These are phyloP conservation scores for Erethizon dorsatum DNA, from an alignment of 2,797 vertebrate genomes.

Conservation along the genomic window DNA sequence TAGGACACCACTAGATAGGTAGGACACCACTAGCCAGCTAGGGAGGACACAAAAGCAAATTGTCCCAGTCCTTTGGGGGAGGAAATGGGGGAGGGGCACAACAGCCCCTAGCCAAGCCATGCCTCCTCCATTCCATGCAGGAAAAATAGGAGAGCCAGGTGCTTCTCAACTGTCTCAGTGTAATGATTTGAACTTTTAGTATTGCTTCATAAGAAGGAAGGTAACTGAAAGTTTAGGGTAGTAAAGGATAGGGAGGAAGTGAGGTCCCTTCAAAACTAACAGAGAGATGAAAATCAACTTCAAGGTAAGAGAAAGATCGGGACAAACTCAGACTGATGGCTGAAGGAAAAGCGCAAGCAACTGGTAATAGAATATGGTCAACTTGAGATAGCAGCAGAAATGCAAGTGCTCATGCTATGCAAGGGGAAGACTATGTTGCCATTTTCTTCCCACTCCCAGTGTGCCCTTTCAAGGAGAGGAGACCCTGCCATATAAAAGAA, in stretches of 20 bases:
- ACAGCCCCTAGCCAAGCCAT: neutral
- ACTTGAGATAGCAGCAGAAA: neutral
- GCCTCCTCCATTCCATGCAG: neutral
- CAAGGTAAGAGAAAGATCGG: neutral
- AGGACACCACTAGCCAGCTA: neutral
- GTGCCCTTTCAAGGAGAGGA: slow-evolving; percentile 85
- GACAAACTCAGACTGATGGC: neutral
- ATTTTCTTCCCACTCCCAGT: neutral
- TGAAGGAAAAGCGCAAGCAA: neutral
- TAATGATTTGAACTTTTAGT: neutral
- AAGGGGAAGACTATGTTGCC: fast-evolving
- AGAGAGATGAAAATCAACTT: neutral
- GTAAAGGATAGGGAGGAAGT: neutral
- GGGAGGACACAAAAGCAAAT: neutral
- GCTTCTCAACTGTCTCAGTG: neutral
- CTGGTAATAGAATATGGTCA: neutral
- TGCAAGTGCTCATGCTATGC: fast-evolving
- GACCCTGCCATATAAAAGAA: slow-evolving; percentile 88
- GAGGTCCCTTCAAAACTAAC: neutral
- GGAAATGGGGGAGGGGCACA: neutral
- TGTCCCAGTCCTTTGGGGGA: neutral
- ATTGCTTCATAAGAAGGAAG: neutral
- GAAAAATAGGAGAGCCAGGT: neutral
- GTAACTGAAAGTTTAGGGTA: neutral
- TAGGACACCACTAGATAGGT: neutral